These are phyloP conservation scores for Pionites leucogaster DNA, from an alignment of 2,113 vertebrate genomes.

Conservation along the genomic window DNA sequence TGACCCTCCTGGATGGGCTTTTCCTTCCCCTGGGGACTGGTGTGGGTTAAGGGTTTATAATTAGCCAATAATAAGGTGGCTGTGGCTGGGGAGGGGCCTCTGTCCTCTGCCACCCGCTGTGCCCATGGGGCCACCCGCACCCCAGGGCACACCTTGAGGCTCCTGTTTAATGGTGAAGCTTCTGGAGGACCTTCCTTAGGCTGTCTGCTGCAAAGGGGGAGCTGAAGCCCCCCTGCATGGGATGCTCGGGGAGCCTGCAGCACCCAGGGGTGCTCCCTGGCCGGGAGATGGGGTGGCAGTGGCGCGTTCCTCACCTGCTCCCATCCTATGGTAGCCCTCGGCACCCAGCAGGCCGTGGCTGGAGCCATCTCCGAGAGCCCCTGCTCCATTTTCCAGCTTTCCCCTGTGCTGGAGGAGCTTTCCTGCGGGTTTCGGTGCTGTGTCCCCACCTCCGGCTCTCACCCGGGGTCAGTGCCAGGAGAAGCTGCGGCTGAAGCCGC, in stretches of 20 bases:
- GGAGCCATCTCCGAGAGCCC: background rate
- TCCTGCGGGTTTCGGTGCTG: background rate
- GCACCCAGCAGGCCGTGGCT: background rate
- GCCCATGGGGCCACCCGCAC: fast-evolving
- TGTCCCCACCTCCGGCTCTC: background rate
- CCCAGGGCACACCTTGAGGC: fast-evolving
- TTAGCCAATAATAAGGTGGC: background rate
- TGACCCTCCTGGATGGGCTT: constrained; percentile 7
- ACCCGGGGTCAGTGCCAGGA: background rate
- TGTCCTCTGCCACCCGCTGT: background rate
- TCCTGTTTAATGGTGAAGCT: background rate
- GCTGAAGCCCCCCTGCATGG: background rate
- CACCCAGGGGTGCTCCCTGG: background rate
- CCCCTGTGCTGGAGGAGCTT: background rate
- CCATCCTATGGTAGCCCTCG: background rate
- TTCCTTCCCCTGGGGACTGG: background rate
- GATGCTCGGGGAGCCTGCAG: background rate
- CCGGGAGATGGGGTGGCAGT: background rate
- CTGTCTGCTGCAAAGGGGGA: background rate
- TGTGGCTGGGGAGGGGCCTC: background rate
- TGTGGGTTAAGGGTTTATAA: background rate
- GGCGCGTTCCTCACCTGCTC: fast-evolving
- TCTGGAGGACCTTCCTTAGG: background rate
- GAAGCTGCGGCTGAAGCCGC: fast-evolving
- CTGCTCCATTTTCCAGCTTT: background rate